These are phyloP conservation scores for Hyles vespertilio DNA, from an alignment of 1,140 invertebrate species.

Conservation along the genomic window DNA sequence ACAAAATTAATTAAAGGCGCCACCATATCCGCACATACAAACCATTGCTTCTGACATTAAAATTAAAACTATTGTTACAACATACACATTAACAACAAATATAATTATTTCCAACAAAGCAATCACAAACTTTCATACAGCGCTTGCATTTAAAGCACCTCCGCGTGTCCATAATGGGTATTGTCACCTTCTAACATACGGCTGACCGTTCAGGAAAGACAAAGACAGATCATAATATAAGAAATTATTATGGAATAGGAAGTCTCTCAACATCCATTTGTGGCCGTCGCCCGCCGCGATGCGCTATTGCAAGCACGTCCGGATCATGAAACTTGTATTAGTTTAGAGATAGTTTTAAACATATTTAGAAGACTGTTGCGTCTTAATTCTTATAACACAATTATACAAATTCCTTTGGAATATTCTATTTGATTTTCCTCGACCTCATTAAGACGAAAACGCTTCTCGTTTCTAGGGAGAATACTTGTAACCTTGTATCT, in stretches of 20 bases:
- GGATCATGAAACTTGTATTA: constrained; percentile 12
- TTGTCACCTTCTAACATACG: constrained; percentile 6
- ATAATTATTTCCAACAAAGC: constrained; percentile 23
- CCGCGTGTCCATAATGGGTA: constrained; percentile 5
- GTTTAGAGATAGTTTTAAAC: neutral
- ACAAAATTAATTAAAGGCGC: too few relatives aligned
- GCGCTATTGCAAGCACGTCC: constrained; percentile 28
- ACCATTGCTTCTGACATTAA: too few relatives aligned
- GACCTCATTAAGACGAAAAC: too few relatives aligned
- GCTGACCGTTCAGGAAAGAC: neutral
- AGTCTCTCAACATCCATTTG: constrained; percentile 33
- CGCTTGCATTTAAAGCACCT: constrained; percentile 16
- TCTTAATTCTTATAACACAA: too few relatives aligned
- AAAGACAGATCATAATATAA: constrained; percentile 6
- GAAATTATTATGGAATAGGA: constrained; percentile 24
- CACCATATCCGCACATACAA: too few relatives aligned
- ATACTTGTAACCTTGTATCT: too few relatives aligned
- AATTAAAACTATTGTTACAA: neutral
- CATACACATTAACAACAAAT: constrained; percentile 6
- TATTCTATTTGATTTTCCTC: too few relatives aligned
- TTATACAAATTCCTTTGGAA: too few relatives aligned
- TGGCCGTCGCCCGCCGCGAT: constrained; percentile 17
- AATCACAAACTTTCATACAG: constrained; percentile 19
- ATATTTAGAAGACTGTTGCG: too few relatives aligned
- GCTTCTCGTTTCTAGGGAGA: too few relatives aligned